These are phyloP conservation scores for Cotesia glomerata DNA, from an alignment of 1,140 invertebrate genomes.

Conservation along the genomic window DNA sequence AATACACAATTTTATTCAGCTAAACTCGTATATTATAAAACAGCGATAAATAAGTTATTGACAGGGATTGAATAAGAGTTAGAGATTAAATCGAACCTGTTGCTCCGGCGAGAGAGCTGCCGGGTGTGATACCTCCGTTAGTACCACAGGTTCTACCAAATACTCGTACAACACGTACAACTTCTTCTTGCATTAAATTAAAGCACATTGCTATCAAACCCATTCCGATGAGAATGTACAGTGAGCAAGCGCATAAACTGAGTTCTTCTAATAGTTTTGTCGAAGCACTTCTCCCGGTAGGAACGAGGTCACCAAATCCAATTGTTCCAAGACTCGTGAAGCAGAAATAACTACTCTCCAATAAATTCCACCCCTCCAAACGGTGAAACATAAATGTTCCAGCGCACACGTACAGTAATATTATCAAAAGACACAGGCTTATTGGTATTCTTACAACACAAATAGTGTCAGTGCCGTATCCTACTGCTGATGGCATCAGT, in stretches of 20 bases:
- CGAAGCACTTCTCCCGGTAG: constrained; percentile 74
- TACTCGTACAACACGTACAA: constrained; percentile 72
- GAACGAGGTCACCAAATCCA: constrained; percentile 85
- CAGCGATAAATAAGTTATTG: constrained; percentile 4
- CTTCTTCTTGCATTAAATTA: constrained; percentile 93
- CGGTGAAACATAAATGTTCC: constrained; percentile 91
- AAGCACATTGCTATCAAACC: constrained; percentile 96
- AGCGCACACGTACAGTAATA: constrained; percentile 87
- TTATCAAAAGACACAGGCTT: constrained; percentile 85
- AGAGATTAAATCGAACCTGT: constrained; percentile 33
- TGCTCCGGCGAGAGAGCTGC: constrained; percentile 34
- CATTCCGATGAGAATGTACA: constrained; percentile 93
- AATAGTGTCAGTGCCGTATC: constrained; percentile 48
- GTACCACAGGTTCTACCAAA: constrained; percentile 63
- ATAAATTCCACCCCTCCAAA: constrained; percentile 86
- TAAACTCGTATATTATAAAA: background rate
- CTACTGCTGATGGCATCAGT: constrained; percentile 42
- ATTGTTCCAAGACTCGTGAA: constrained; percentile 91
- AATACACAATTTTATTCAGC: background rate
- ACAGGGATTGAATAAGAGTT: background rate
- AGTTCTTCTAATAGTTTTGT: constrained; percentile 76
- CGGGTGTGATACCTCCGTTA: constrained; percentile 49
- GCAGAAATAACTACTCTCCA: constrained; percentile 92
- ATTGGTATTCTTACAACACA: constrained; percentile 78
- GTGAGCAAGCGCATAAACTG: constrained; percentile 78